These are phyloP conservation scores for Hypocryptadius cinnamomeus DNA, from an alignment of 2,113 vertebrate species.

Conservation along the genomic window DNA sequence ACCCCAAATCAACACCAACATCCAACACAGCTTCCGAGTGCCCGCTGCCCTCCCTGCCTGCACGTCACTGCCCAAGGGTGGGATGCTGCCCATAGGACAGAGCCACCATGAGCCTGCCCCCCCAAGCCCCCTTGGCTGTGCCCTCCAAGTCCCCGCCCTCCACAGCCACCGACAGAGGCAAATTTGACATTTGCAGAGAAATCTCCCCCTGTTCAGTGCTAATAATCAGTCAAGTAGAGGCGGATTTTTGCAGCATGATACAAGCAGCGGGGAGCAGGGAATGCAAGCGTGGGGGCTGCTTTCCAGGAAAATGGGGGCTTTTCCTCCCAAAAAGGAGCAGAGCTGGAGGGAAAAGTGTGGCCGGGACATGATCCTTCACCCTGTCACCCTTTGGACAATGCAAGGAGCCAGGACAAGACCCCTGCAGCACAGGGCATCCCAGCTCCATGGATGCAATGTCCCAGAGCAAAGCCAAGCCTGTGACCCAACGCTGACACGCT, in stretches of 20 bases:
- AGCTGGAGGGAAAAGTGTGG: background rate
- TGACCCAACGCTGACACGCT: background rate
- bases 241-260: slow-evolving; percentile 47
- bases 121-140: background rate
- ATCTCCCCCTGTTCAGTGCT: slow-evolving; percentile 6
- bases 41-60: background rate
- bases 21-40: background rate
- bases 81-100: background rate
- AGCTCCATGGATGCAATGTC: background rate
- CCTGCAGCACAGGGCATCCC: background rate
- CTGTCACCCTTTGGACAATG: background rate
- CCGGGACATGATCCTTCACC: background rate
- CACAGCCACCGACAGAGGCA: background rate
- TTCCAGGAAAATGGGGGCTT: slow-evolving; percentile 9
- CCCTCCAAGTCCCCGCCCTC: background rate
- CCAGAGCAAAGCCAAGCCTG: background rate
- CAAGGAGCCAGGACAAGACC: background rate
- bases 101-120: background rate
- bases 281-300: background rate
- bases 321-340: background rate
- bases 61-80: accelerated
- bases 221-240: slow-evolving; percentile 2
- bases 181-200: slow-evolving; percentile 42
- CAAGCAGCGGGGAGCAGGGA: background rate
- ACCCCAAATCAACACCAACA: background rate